Conservation (phyloP, 2,888 invertebrate genomes). For the Apamea sordens region DNA sequence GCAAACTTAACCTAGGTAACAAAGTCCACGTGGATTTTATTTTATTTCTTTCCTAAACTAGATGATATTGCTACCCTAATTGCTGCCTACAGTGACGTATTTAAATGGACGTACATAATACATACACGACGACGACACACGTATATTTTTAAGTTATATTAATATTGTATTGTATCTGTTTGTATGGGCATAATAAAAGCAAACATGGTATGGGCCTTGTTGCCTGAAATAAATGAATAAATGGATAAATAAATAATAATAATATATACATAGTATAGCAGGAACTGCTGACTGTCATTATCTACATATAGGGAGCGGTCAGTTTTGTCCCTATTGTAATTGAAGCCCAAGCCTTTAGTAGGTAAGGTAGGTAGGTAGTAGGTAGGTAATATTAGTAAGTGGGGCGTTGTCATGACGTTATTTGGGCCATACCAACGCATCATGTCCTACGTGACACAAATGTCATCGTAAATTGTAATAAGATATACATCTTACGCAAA, state of each 20-base stretch:
- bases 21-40: background rate
- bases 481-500: constrained; percentile 8
- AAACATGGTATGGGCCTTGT: no score
- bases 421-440: background rate
- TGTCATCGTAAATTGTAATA: constrained; percentile 24
- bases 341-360: background rate
- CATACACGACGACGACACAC: no score
- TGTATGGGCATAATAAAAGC: no score
- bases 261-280: no score
- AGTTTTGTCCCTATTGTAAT: background rate
- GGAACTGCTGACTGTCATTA: no score
- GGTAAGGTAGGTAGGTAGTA: no score
- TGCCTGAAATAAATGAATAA: no score
- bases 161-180: no score
- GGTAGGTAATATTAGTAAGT: constrained; percentile 2
- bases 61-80: background rate
- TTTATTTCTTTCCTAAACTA: background rate
- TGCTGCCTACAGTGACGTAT: background rate
- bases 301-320: background rate
- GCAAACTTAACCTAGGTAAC: background rate
- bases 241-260: no score
- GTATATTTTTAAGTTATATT: no score
- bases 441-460: background rate
- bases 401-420: background rate
- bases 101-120: background rate